These are phyloP conservation scores for Diplolepis rosae DNA, from an alignment of 2,888 invertebrate genomes.

Conservation along the genomic window DNA sequence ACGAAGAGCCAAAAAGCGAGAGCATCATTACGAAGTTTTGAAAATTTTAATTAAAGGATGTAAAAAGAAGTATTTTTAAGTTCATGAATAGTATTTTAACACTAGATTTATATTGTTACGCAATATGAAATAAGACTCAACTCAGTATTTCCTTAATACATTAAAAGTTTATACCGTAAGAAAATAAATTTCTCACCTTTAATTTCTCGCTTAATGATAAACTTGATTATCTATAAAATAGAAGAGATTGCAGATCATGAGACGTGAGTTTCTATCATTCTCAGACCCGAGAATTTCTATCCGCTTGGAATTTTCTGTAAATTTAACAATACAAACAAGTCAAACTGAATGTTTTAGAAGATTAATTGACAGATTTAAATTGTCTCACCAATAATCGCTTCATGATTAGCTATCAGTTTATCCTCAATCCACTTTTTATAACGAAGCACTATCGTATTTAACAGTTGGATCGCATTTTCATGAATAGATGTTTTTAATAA, in stretches of 20 bases:
- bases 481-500: conserved; percentile 60
- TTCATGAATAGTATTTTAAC: neutral
- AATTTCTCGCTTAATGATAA: conserved; percentile 58
- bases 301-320: conserved; percentile 67
- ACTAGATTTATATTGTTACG: neutral
- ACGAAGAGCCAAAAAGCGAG: conserved; percentile 38
- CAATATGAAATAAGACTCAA: neutral
- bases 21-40: conserved; percentile 48
- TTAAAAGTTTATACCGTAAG: neutral
- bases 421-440: conserved; percentile 61
- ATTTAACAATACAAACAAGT: conserved; percentile 2
- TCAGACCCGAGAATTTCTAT: conserved; percentile 63
- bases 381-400: conserved; percentile 63
- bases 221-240: conserved; percentile 65
- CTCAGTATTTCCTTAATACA: neutral
- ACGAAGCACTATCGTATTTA: conserved; percentile 63
- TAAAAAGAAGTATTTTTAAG: too few species aligned
- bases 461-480: conserved; percentile 63
- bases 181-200: neutral
- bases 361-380: neutral
- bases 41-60: neutral
- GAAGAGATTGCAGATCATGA: conserved; percentile 69
- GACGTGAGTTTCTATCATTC: conserved; percentile 62
- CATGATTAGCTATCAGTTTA: conserved; percentile 58
- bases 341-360: conserved; percentile 7